Percentiles rank a stretch among this genome's conserved stretches.
phyloP scores from a whole-genome alignment of 2,797 vertebrate genomes.

The Sitta carolinensis region DNA sequence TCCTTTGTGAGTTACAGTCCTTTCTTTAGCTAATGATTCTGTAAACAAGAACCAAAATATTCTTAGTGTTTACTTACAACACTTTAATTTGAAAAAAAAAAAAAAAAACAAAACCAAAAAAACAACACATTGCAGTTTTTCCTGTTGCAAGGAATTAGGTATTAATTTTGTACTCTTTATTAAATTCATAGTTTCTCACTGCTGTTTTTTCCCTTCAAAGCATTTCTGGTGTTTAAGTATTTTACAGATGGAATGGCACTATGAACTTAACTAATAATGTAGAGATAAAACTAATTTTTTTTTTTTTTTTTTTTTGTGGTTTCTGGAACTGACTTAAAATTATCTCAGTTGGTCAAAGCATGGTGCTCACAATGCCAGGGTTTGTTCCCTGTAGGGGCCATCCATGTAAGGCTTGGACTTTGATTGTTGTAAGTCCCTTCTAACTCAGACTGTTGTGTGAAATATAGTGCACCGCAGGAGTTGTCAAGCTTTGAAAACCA shows the following conservation, averaged over 20 bases:
- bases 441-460: background rate
- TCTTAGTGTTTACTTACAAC: constrained; percentile 71
- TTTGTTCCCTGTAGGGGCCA: background rate
- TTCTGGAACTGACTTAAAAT: background rate
- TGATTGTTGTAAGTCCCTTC: rapidly evolving
- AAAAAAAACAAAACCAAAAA: too few species aligned
- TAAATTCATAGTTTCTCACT: background rate
- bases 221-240: background rate
- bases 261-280: background rate
- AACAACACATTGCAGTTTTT: background rate
- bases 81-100: constrained; percentile 73
- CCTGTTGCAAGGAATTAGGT: background rate
- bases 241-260: background rate
- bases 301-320: background rate
- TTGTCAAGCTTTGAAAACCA: background rate
- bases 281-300: background rate
- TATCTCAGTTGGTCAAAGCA: background rate
- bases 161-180: background rate
- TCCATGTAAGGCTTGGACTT: background rate
- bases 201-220: background rate
- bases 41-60: constrained; percentile 46
- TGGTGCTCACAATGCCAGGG: background rate
- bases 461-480: background rate
- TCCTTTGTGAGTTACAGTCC: constrained; percentile 64
- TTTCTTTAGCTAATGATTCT: constrained; percentile 62